A percentile compares a stretch with the other conserved stretches of the same genome.
These are phyloP conservation scores for Raja brachyura DNA, from an alignment of 2,113 vertebrate genomes.

Conservation along the genomic window DNA sequence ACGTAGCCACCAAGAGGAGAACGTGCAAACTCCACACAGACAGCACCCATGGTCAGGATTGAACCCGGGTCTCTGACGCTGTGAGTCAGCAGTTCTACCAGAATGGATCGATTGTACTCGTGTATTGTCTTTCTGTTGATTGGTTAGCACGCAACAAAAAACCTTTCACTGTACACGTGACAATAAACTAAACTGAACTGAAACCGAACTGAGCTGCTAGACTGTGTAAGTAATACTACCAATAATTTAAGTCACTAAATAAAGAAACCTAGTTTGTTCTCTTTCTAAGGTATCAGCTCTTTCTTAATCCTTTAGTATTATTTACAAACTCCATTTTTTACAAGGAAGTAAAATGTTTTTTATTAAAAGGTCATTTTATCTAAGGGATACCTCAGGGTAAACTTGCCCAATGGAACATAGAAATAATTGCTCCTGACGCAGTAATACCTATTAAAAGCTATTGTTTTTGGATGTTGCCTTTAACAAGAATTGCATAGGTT, in stretches of 20 bases:
- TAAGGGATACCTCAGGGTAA: not conserved
- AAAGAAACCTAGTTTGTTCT: not conserved
- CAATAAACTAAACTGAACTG: too few relatives aligned
- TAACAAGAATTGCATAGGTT: not conserved
- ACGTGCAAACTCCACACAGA: too few relatives aligned
- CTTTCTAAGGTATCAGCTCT: not conserved
- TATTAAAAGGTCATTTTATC: not conserved
- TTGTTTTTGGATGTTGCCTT: not conserved
- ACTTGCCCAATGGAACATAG: not conserved
- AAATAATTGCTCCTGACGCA: not conserved
- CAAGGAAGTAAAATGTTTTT: not conserved
- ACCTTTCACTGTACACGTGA: too few relatives aligned
- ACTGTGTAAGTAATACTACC: not conserved
- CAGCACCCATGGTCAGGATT: too few relatives aligned
- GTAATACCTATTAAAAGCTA: not conserved
- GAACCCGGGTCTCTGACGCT: too few relatives aligned
- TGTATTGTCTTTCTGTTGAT: too few relatives aligned
- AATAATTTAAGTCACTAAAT: not conserved
- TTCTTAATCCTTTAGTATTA: conserved; percentile 2
- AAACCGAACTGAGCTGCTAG: too few relatives aligned
- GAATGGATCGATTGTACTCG: too few relatives aligned
- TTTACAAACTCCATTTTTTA: not conserved
- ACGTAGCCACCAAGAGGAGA: too few relatives aligned
- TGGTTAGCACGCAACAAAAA: too few relatives aligned
- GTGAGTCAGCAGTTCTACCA: too few relatives aligned